Percentiles rank a stretch among this genome's conserved stretches.
Conservation (phyloP, 2,797 vertebrate genomes). For the Micropoecilia bifurca region DNA sequence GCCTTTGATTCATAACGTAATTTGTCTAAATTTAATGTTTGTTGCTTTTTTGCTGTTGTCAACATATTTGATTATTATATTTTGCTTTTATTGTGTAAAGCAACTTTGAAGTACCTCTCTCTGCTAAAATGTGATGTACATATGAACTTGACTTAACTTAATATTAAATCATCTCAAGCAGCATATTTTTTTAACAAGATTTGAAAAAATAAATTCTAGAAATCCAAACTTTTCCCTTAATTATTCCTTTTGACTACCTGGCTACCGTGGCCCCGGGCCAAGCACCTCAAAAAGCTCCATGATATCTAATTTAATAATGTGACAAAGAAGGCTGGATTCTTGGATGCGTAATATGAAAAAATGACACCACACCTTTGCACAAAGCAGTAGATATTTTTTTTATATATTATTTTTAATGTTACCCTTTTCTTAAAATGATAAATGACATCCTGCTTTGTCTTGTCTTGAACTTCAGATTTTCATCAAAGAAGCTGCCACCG, state of each 20-base stretch:
- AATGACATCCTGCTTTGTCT: slow-evolving; percentile 2
- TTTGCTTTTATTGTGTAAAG: too few species aligned
- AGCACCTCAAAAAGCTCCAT: not conserved
- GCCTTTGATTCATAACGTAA: not conserved
- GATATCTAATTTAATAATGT: not conserved
- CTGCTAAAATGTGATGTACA: too few species aligned
- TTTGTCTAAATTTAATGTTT: too few species aligned
- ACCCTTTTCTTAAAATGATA: slow-evolving; percentile 2
- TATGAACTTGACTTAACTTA: too few species aligned
- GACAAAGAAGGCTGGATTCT: not conserved
- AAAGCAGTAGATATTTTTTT: not conserved
- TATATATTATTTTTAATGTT: slow-evolving; percentile 22
- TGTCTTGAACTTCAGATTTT: slow-evolving; percentile 78
- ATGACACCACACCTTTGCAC: not conserved
- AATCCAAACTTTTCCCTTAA: too few species aligned
- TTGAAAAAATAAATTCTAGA: too few species aligned
- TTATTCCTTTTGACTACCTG: not conserved
- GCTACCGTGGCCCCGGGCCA: not conserved
- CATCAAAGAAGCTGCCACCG: slow-evolving; percentile 88
- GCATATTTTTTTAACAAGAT: too few species aligned
- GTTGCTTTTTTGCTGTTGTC: too few species aligned
- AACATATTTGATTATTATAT: too few species aligned
- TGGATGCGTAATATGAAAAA: not conserved
- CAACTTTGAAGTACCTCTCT: too few species aligned
- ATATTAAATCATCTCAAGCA: too few species aligned